Evolutionary conservation across 2,888 invertebrate genomes (phyloP), one percentile per base, ranked within the genome.

Genomic region (Acheta domesticus): DNA sequence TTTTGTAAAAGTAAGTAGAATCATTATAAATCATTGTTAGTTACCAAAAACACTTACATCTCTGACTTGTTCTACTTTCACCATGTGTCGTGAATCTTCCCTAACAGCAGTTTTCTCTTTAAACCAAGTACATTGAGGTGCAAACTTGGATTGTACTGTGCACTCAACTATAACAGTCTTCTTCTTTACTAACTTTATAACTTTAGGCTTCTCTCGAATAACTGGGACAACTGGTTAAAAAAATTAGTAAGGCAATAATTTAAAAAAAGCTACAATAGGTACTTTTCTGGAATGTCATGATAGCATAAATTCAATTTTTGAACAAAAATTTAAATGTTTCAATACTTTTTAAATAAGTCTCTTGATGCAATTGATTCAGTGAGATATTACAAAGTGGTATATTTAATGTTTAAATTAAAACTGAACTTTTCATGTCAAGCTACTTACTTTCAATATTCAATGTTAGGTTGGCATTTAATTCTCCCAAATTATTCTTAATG

Each of bases 391-490:
- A 77, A 16, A 48, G 19, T n/a, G 78, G 77, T 21, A 75, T 73
- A 77, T 3, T 16, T 78, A 48, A 23, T 19, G 49, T 79, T 21
- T 36, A 49, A 21, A 78, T 77, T 80, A 11, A 78, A 77, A 20
- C 23, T 76, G 21, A 76, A 49, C 36, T 36, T 36, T 36, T 36
- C 5, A 36, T 36, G 36, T 36, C 8, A 36, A 36, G 36, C 36
- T 76, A 89, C 93, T 91, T 89, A 97, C 97, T 97, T 93, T 98
- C 97, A 89, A 99, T 97, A 88, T 99, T 98, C 84, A 99, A 92
- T 83, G 98, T 97, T 83, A 98, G 91, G 89, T 98, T 98, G 81
- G 98, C 98, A 87, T 98, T 98, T 83, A 97, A 92, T 91, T 99
- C 98, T 84, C 99, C 99, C 86, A 96, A 92, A 85, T 93, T 92